Evolutionary conservation across 1,140 invertebrate genomes (phyloP), one percentile per base, ranked within the genome.

Genomic region (Lethocerus indicus): DNA sequence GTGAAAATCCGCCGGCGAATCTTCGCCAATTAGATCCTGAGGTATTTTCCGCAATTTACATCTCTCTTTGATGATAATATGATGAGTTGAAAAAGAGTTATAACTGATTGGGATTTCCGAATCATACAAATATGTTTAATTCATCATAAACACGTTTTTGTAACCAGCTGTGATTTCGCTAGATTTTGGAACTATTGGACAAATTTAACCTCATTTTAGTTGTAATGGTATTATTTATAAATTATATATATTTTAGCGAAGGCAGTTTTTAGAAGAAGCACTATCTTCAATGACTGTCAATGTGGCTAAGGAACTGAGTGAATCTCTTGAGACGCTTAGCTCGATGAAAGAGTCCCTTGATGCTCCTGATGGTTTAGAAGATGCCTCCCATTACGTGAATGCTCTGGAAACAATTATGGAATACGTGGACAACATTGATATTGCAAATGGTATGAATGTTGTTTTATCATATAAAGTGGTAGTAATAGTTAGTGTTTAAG

Each of bases 381-480:
- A 42, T 3, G 23, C n/a, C 2, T 26, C 23, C 12, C 25, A 36
- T 4, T 51, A 51, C 32, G 43, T 47, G 25, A 27, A 35, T 24
- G 52, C 52, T 18, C 43, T 54, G 2, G 49, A 54, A 21, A 39
- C 16, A 4, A 47, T 54, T 13, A 37, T 36, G n/a, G 52, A 54
- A 14, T 45, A 46, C 36, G 43, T 54, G 4, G 49, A 50, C 36
- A 35, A 42, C 45, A 54, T 54, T 40, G 52, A 54, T 47, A 44
- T 44, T 41, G 52, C 52, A 3, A 54, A 51, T 46, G 50, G 50
- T n/a, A 4, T 45, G 20, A 29, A 27, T 4, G 4, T 32, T 18
- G 9, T 25, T 49, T 40, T 21, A 12, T 7, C 24, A 7, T 26
- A 6, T 5, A 29, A 40, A n/a, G 9, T 32, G 9, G 29, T 32